Base-by-base conservation (phyloP, 2,888 invertebrate species). In the Troides helena region DNA sequence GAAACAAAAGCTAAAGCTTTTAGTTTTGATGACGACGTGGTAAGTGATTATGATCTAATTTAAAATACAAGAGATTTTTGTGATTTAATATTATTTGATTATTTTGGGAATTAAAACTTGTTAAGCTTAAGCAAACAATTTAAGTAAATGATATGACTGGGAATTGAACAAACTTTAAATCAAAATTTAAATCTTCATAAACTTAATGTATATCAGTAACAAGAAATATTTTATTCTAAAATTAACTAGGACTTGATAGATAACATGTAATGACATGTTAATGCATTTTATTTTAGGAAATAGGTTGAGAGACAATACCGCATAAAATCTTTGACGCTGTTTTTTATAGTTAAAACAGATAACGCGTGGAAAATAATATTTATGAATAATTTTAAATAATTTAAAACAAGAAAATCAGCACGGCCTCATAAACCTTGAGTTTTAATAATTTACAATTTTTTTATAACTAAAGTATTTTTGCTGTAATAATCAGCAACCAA, bases 1-100 rank as follows among this genome's bases (percentile, higher is more conserved):
- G 94, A 95, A 77, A 95, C 95, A 18, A 94, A 95, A 71, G 94
- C 95, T 1, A 95, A 94, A 74, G 95, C 95, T 0, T 96, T 97
- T 76, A 95, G 94, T 83, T 97, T 97, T 81, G 97, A 97, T 75
- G 96, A 96, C 72, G 96, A 96, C 76, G 95, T 96, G 77, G 95
- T 95, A 81, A 89, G 85, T 53, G 18, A 14, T 46, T 46, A 3
- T 14, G 46, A 14, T 46, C 14, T 46, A 3, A 14, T 4, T 12
- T 46, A 46, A 46, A 10, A 46, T 12, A 1, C 14, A 12, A 46
- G 14, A 46, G 14, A 4, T 14, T 46, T 14, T 14, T 46, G 4
- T 46, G 14, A 12, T 46, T 2, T 14, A 46, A 46, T 46, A 14
- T 46, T 12, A 1, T 2, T 12, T 46, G 46, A 8, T 14, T 14